A percentile compares a stretch with the other conserved stretches of the same genome.
These are phyloP conservation scores for Sphenodon punctatus DNA, from an alignment of 2,797 vertebrate genomes.

Conservation along the genomic window DNA sequence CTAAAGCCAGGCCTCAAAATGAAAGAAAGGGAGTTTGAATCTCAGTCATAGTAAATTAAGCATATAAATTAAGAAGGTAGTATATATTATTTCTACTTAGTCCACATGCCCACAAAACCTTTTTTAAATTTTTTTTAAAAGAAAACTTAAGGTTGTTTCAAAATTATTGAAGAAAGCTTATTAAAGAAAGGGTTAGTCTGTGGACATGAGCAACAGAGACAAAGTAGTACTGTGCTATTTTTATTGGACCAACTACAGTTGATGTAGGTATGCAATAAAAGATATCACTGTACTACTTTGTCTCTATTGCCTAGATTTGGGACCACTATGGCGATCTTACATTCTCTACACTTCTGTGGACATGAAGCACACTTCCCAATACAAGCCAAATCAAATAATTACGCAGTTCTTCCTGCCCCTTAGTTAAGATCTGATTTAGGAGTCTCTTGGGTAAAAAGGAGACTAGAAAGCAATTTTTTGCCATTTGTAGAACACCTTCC, in stretches of 20 bases:
- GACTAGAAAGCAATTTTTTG: not conserved
- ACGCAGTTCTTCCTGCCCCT: not conserved
- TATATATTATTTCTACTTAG: not conserved
- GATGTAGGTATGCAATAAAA: too few relatives aligned
- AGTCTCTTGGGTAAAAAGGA: not conserved
- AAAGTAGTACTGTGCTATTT: too few relatives aligned
- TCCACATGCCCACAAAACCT: rapidly evolving
- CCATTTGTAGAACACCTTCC: not conserved
- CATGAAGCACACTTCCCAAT: not conserved
- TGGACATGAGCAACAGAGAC: too few relatives aligned
- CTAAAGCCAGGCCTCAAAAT: not conserved
- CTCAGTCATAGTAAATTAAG: not conserved
- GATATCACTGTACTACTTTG: too few relatives aligned
- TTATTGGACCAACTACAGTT: too few relatives aligned
- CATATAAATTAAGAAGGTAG: not conserved
- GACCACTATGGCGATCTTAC: too few relatives aligned
- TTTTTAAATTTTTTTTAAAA: too few relatives aligned
- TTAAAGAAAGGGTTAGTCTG: too few relatives aligned
- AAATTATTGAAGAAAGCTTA: too few relatives aligned
- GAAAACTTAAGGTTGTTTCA: not conserved
- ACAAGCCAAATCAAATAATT: not conserved
- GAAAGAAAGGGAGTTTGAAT: not conserved
- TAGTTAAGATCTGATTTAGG: not conserved
- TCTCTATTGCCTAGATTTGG: too few relatives aligned
- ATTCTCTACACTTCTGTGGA: too few relatives aligned